Evolutionary conservation across 2,888 invertebrate species (phyloP).

Genomic region (Drosophila pegasa): DNA sequence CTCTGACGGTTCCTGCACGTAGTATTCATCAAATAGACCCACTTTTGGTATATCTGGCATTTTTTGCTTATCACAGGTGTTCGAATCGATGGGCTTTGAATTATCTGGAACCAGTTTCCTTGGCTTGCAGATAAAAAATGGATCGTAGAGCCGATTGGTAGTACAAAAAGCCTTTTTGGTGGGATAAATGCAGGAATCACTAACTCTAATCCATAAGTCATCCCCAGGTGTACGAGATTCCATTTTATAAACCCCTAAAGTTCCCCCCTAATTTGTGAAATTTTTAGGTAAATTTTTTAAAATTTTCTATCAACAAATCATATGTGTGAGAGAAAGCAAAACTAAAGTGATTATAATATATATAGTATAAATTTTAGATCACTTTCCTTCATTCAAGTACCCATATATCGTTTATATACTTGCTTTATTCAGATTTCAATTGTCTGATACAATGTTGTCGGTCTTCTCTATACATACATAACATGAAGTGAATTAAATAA

Average conservation of each 20-base stretch:
- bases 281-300: neutral
- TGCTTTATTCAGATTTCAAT: slow-evolving; percentile 65
- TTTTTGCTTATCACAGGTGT: rapidly evolving
- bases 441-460: slow-evolving; percentile 56
- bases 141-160: neutral
- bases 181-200: neutral
- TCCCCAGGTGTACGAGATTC: neutral
- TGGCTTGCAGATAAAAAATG: neutral
- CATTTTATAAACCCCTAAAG: slow-evolving; percentile 1
- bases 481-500: slow-evolving; percentile 68
- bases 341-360: too few relatives aligned
- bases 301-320: neutral
- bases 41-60: slow-evolving; percentile 25
- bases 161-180: neutral
- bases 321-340: neutral
- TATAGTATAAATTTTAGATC: neutral
- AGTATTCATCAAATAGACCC: slow-evolving; percentile 25
- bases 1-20: neutral
- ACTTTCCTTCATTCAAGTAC: neutral
- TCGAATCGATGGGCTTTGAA: rapidly evolving
- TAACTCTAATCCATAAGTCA: slow-evolving; percentile 29
- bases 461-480: slow-evolving; percentile 61
- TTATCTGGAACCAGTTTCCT: too few relatives aligned
- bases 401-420: slow-evolving; percentile 47
- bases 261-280: too few relatives aligned